Conservation (phyloP, 2,888 invertebrate species). For the Lottia gigantea region DNA sequence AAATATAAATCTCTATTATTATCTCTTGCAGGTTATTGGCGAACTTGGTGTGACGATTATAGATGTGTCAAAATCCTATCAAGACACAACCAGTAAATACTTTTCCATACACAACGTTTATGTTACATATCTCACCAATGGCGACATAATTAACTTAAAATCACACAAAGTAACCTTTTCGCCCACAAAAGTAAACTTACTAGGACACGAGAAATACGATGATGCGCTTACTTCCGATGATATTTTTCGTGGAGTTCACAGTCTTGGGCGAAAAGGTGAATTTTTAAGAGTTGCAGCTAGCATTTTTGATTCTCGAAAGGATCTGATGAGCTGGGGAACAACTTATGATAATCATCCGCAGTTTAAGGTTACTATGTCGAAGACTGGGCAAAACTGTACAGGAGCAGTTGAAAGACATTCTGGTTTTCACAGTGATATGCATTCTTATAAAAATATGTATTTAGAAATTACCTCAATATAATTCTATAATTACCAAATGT, state of each 20-base stretch:
- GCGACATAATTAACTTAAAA: slow-evolving; percentile 39
- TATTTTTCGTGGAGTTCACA: slow-evolving; percentile 38
- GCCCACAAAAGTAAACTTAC: slow-evolving; percentile 33
- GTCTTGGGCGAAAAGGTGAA: slow-evolving; percentile 34
- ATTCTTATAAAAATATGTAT: slow-evolving; percentile 41
- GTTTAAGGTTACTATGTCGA: slow-evolving; percentile 40
- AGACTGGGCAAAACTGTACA: slow-evolving; percentile 29
- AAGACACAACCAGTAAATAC: slow-evolving; percentile 18
- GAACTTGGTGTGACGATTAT: slow-evolving; percentile 40
- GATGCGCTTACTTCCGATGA: slow-evolving; percentile 38
- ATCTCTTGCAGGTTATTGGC: slow-evolving; percentile 42
- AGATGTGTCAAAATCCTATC: slow-evolving; percentile 34
- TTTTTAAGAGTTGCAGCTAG: slow-evolving; percentile 44
- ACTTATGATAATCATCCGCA: slow-evolving; percentile 38
- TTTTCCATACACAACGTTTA: slow-evolving; percentile 38
- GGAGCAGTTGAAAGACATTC: slow-evolving; percentile 40
- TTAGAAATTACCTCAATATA: slow-evolving; percentile 27
- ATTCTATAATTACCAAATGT: not conserved
- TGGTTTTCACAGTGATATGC: slow-evolving; percentile 41
- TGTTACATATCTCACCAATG: slow-evolving; percentile 43
- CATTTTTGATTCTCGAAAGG: slow-evolving; percentile 39
- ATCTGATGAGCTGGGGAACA: slow-evolving; percentile 35
- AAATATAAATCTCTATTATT: not conserved
- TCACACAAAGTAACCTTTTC: slow-evolving; percentile 37
- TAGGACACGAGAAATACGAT: slow-evolving; percentile 40